Evolutionary conservation across 2,113 vertebrate species (phyloP), one percentile per base, ranked within the genome.

Genomic region (Pluvialis apricaria): DNA sequence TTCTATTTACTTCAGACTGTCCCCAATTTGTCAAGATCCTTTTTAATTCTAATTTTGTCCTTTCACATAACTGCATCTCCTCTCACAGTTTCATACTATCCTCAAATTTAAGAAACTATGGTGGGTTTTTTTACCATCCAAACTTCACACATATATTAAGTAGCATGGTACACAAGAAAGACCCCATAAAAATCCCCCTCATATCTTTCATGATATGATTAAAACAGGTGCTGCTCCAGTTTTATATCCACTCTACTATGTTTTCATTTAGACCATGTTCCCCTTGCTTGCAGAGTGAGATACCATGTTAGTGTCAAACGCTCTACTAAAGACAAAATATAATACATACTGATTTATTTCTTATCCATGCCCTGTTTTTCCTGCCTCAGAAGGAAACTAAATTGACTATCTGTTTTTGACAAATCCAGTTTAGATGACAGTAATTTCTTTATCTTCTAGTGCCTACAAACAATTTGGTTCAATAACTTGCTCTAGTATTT

Each of bases 381-480:
- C 72, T 88, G 72, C 29, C 72, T 81, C 72, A 60, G 72, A 94
- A 86, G 68, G 10, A 88, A 94, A 90, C 25, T n/a, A 90, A 90
- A 93, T 73, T 88, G 68, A 90, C 85, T 84, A 86, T 58, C 61
- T 93, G 68, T 54, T 92, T 90, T 92, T 94, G 76, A 88, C 54
- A 96, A 96, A 94, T 91, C 40, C 32, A 81, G 68, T 97, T 90
- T 86, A 90, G 86, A 25, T 96, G 88, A 84, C 86, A 75, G 80
- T 92, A 94, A 94, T 88, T 94, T 60, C 68, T 90, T 94, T 92
- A 94, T 78, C 68, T 95, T 88, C 3, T 15, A 83, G 60, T 62
- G 76, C 69, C 86, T 92, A 81, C 80, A 86, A 88, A 94, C 66
- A 81, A 90, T 92, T 96, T 73, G 25, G 58, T 93, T 86, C 91